Evolutionary conservation across 2,797 vertebrate genomes (phyloP), one percentile per base, ranked within the genome.

Genomic region (Acanthurus leucopareius): DNA sequence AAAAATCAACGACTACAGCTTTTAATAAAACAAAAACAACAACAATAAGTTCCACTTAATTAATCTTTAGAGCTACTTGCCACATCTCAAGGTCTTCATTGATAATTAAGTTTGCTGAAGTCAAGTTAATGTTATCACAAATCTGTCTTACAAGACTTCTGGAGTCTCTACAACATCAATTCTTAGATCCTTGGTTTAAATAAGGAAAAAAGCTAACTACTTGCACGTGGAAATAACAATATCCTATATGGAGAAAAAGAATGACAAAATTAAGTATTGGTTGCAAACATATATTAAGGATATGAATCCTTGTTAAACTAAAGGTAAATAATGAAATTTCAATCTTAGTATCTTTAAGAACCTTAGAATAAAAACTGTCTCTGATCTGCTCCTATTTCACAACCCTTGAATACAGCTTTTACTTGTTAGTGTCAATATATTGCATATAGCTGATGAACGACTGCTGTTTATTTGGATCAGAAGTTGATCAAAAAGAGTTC

Each of bases 391-490:
- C 32, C 32, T 32, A 35, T 35, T 35, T 35, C 32, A 35, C 32
- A 35, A 35, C 32, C 32, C 6, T 35, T 35, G 32, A 35, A 35
- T 35, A 4, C 45, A 52, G 38, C 22, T 62, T 22, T 52, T 51
- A 7, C 48, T 8, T 28, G 19, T 56, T 11, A 15, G 13, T 57
- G 48, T 20, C 16, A 35, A 35, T 35, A 35, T 7, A 35, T 35
- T 35, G 32, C 32, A 35, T 35, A 35, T 42, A 10, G 40, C 40
- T 42, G 40, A 13, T 42, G 11, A 84, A 44, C 54, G 59, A 20
- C 45, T 32, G 52, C 6, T 38, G 42, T 40, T 74, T 63, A 11
- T 59, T 49, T 64, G 20, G 28, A 53, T 71, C 51, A n/a, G 35
- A 61, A 28, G 49, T 22, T 51, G 32, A 40, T 72, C 51, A 17